phyloP scores from a whole-genome alignment of 2,888 invertebrate genomes.

The Atrina japonica region DNA sequence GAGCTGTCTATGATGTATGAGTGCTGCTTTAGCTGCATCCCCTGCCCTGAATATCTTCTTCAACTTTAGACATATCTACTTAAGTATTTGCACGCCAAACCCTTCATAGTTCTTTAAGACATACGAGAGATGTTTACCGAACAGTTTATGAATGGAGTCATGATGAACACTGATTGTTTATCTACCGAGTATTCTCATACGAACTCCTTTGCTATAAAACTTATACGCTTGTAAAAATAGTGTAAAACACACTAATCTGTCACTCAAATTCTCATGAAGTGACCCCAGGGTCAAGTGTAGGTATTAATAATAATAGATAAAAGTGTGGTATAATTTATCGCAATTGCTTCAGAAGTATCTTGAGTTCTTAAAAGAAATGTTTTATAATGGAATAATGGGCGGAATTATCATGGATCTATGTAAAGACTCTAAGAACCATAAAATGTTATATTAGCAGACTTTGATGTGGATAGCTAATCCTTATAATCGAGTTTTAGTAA shows the following conservation, averaged over 20 bases:
- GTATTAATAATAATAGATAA: slow-evolving; percentile 27
- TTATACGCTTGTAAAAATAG: slow-evolving; percentile 10
- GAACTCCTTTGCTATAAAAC: slow-evolving; percentile 12
- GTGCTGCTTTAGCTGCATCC: no score
- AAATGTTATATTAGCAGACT: no score
- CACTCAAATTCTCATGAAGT: slow-evolving; percentile 14
- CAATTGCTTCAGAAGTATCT: slow-evolving; percentile 19
- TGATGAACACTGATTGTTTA: background rate
- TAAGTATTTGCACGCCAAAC: background rate
- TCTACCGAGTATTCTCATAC: background rate
- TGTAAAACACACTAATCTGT: slow-evolving; percentile 14
- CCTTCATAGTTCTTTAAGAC: slow-evolving; percentile 31
- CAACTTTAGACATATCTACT: no score
- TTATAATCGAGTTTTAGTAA: no score
- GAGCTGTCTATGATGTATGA: no score
- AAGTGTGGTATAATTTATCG: slow-evolving; percentile 28
- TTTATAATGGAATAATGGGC: no score
- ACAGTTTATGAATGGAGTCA: background rate
- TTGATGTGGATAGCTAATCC: no score
- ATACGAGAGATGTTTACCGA: background rate
- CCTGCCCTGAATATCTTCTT: no score
- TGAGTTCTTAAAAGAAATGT: no score
- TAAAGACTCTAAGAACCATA: no score
- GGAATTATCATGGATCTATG: no score
- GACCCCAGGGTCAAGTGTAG: slow-evolving; percentile 34